phyloP scores from a whole-genome alignment of 1,140 invertebrate genomes.

The Melipona quadrifasciata region DNA sequence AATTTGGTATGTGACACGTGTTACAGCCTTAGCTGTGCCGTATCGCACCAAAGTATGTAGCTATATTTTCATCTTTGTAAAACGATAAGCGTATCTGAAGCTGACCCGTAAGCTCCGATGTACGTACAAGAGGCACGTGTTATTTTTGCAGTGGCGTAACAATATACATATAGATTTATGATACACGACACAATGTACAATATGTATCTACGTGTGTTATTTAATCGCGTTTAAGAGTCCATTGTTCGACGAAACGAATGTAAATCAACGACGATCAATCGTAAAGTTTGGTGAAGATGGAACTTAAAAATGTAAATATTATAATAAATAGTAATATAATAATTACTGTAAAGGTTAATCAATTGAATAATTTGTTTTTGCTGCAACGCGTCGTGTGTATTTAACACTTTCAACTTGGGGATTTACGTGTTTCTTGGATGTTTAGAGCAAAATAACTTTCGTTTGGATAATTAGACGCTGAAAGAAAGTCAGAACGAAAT shows the following conservation, averaged over 20 bases:
- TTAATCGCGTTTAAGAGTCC: background rate
- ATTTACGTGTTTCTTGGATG: background rate
- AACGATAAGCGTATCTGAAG: background rate
- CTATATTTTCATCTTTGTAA: background rate
- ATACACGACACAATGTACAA: background rate
- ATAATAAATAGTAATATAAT: too few relatives aligned
- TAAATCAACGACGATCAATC: background rate
- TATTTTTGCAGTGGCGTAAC: background rate
- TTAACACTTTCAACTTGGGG: too few relatives aligned
- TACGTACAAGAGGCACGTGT: background rate
- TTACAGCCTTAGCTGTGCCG: background rate
- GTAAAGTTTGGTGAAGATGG: background rate
- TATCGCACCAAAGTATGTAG: too few relatives aligned
- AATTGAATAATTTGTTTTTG: background rate
- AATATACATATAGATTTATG: background rate
- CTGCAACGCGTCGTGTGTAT: background rate
- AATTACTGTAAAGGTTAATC: too few relatives aligned
- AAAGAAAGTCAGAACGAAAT: background rate
- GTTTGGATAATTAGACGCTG: too few relatives aligned
- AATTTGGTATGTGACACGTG: constrained; percentile 4
- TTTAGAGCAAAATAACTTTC: too few relatives aligned
- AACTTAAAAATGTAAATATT: background rate
- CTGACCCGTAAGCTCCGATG: background rate
- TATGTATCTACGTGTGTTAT: background rate
- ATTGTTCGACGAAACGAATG: background rate